Evolutionary conservation across 2,113 vertebrate genomes (phyloP).

Genomic region (Cacatua alba): DNA sequence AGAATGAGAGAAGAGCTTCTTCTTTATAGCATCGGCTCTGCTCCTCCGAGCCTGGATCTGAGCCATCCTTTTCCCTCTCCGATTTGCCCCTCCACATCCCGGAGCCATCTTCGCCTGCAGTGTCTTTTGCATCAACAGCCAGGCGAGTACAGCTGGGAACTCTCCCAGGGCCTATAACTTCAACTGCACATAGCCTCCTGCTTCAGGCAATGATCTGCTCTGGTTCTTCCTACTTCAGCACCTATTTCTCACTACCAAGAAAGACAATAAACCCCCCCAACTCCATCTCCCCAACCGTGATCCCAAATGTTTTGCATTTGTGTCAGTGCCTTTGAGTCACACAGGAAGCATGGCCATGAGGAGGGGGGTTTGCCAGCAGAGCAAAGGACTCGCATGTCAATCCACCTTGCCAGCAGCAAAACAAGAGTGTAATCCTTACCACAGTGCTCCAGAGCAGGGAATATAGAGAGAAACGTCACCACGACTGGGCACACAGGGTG

Average conservation of each 20-base stretch:
- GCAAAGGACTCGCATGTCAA: neutral
- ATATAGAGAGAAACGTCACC: neutral
- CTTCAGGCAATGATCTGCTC: slow-evolving; percentile 67
- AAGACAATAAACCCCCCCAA: slow-evolving; percentile 46
- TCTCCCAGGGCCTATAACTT: slow-evolving; percentile 55
- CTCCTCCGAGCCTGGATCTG: slow-evolving; percentile 59
- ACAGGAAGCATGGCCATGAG: neutral
- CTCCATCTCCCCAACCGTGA: neutral
- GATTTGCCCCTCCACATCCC: slow-evolving; percentile 11
- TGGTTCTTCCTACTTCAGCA: slow-evolving; percentile 56
- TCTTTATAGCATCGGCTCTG: neutral
- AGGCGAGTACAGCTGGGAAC: slow-evolving; percentile 66
- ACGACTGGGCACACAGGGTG: neutral
- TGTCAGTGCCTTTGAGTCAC: neutral
- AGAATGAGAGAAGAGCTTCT: neutral
- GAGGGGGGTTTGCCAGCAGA: neutral
- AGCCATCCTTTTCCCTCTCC: slow-evolving; percentile 38
- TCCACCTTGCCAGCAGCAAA: slow-evolving; percentile 46
- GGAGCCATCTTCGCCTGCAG: slow-evolving; percentile 45
- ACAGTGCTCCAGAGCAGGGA: neutral
- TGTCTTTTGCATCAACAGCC: slow-evolving; percentile 46
- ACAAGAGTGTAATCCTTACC: neutral
- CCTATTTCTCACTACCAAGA: slow-evolving; percentile 45
- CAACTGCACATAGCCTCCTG: slow-evolving; percentile 52
- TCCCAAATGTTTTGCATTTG: neutral